phyloP scores from a whole-genome alignment of 2,797 vertebrate genomes.

The Dromococcyx pavoninus region DNA sequence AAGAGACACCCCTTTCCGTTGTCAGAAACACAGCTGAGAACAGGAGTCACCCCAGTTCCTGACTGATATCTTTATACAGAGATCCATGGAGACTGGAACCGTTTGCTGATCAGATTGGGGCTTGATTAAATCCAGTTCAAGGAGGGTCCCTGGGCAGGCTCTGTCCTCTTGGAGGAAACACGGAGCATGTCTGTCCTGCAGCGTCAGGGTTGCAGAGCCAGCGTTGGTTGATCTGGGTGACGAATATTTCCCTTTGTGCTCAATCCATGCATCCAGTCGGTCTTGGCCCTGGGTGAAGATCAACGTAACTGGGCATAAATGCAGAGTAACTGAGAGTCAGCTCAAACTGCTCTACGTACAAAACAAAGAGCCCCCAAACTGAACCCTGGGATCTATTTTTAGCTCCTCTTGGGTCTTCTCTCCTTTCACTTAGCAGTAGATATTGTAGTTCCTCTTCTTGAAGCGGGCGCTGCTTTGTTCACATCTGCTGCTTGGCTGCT shows the following conservation, averaged over 20 bases:
- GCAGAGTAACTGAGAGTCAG: neutral
- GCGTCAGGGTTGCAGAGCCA: neutral
- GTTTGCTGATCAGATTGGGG: neutral
- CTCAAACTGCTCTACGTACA: neutral
- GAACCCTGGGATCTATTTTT: neutral
- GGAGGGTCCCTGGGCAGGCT: neutral
- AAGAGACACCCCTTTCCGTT: neutral
- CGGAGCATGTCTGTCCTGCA: neutral
- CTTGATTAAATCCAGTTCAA: neutral
- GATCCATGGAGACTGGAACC: neutral
- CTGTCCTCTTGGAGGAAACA: neutral
- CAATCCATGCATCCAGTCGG: rapidly evolving
- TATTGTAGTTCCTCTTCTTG: neutral
- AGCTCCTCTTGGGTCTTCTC: neutral
- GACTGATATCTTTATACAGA: neutral
- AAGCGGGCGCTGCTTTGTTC: neutral
- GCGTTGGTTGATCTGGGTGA: neutral
- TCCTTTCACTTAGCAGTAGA: neutral
- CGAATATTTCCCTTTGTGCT: rapidly evolving
- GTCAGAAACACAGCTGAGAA: neutral
- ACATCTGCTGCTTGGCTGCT: neutral
- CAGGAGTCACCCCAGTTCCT: neutral
- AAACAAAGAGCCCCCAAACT: neutral
- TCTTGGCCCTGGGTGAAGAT: neutral
- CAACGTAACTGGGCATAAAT: neutral